Evolutionary conservation across 2,888 invertebrate genomes (phyloP), one percentile per base, ranked within the genome.

Genomic region (Volucella inflata): DNA sequence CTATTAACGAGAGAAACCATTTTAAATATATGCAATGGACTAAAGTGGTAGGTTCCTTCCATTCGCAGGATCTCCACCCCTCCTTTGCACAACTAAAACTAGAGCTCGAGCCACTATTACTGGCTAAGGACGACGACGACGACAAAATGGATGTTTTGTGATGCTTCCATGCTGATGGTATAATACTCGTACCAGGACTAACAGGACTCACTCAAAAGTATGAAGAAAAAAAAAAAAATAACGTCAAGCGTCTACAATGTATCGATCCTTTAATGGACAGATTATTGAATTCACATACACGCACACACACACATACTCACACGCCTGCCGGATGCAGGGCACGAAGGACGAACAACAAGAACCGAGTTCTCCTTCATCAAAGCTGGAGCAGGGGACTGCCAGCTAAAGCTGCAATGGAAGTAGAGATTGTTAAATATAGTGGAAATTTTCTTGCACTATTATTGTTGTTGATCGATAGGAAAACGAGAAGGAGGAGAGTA

Each of bases 181-280:
- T 65, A 65, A 70, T 71, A 64, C 67, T 44, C 48, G 71, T 77
- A 46, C 55, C 57, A 17, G 14, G 48, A 50, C 70, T 59, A 70
- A 59, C 53, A 70, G 65, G 55, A 74, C 48, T 72, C 44, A 36
- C 72, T 30, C 30, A 30, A 30, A 30, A 42, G 30, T 46, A 14
- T 40, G 44, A 38, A 9, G 6, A 17, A 40, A 17, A 44, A 38
- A 74, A n/a, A 70, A 48, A 50, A 57, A 48, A 46, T 57, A 38
- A 48, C 42, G 14, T 11, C 57, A 48, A 40, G 6, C 36, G 30
- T 64, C 6, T 48, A 83, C 74, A 75, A 53, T 70, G 70, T 84
- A 84, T 84, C 79, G 70, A 79, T 84, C 70, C 78, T 74, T 79
- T 84, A 84, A 84, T 84, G 83, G 83, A 78, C 74, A 78, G 83